Base-by-base conservation (phyloP, 2,113 vertebrate genomes). In the Pongo abelii region DNA sequence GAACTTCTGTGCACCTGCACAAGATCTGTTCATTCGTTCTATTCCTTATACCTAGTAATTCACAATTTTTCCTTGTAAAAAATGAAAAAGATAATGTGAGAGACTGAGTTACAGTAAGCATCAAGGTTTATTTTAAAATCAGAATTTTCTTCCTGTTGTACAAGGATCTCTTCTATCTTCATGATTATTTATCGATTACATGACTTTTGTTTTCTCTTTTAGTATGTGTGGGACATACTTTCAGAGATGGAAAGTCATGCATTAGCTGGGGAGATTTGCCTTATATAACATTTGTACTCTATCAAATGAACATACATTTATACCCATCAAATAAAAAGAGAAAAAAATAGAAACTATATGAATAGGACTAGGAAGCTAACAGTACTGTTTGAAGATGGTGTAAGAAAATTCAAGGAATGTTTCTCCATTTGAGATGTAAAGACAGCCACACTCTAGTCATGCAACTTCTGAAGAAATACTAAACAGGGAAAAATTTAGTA, bases 131-230 rank as follows among this genome's bases (percentile, higher is more conserved):
- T 80, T 84, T 94, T 92, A 69, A 90, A 89, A 90, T 90, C 30
- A 92, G 12, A 70, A 50, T 80, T 94, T 96, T 48, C 64, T 94
- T 92, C 32, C 67, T 70, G n/a, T 72, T 79, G 1, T 70, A 35
- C 3, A 23, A 86, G 91, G 46, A 61, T 79, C 59, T 75, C 72
- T 69, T 93, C n/a, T 84, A 74, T 35, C 35, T 95, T 69, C 27
- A 35, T 74, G 27, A 74, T 43, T 93, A 67, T 81, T 94, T 83
- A 78, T 83, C 69, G 84, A 95, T 93, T 64, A 38, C n/a, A 52
- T 59, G 50, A 13, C 48, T 84, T 95, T 89, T 93, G 12, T 93
- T 91, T 97, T 83, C 38, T 83, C 55, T 94, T 32, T 90, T 43
- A 50, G 13, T 43, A 38, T 57, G 20, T 69, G 57, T 32, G 43